These are phyloP conservation scores for Drosophila suboccidentalis DNA, from an alignment of 2,888 invertebrate species.

Conservation along the genomic window DNA sequence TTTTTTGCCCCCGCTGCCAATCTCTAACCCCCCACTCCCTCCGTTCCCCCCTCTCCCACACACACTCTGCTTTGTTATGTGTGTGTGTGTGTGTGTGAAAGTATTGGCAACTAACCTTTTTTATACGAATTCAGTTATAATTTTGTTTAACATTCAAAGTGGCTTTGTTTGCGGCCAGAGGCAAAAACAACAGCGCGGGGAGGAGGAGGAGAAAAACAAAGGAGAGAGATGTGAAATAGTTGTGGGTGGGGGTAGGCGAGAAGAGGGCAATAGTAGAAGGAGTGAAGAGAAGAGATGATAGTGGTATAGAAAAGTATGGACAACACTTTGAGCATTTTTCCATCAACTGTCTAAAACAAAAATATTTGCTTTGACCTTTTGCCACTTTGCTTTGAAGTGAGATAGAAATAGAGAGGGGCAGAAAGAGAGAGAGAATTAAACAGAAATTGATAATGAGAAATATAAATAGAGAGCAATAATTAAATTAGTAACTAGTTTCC, in stretches of 20 bases:
- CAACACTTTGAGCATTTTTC: constrained; percentile 55
- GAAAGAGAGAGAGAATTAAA: neutral
- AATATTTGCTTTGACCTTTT: constrained; percentile 52
- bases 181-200: constrained; percentile 1
- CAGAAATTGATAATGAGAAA: neutral
- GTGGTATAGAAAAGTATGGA: neutral
- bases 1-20: constrained; percentile 6
- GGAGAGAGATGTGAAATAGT: neutral
- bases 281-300: too few relatives aligned
- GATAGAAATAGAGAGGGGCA: neutral
- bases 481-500: too few relatives aligned
- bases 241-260: neutral
- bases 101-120: constrained; percentile 75
- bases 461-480: neutral
- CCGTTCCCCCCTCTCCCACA: neutral
- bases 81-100: constrained; percentile 17
- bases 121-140: constrained; percentile 72
- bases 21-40: neutral
- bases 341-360: constrained; percentile 62
- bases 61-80: constrained; percentile 4
- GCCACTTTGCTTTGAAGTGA: constrained; percentile 1
- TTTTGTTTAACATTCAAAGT: constrained; percentile 80
- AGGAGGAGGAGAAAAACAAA: too few relatives aligned
- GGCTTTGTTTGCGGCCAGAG: constrained; percentile 61
- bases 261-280: neutral